Evolutionary conservation across 2,113 vertebrate species (phyloP).

Genomic region (Pygathrix nemaeus): DNA sequence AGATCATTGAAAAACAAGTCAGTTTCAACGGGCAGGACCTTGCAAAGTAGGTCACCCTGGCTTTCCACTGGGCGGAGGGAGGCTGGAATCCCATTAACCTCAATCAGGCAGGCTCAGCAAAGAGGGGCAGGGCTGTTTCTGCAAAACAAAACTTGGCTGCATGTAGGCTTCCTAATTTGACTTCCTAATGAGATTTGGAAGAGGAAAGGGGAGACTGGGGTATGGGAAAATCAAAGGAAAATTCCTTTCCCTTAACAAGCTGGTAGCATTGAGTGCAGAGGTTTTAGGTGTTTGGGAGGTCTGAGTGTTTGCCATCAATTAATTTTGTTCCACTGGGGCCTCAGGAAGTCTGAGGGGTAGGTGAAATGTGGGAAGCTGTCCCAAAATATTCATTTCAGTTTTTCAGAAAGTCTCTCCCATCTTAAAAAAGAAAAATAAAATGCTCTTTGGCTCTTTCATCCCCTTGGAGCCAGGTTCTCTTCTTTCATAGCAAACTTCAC

Average conservation of each 20-base stretch:
- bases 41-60: slow-evolving; percentile 76
- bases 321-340: not conserved
- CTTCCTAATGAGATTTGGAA: slow-evolving; percentile 67
- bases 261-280: not conserved
- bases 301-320: not conserved
- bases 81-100: slow-evolving; percentile 67
- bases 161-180: slow-evolving; percentile 28
- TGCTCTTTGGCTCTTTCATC: not conserved
- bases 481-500: not conserved
- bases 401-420: not conserved
- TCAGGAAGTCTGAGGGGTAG: not conserved
- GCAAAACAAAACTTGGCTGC: slow-evolving; percentile 64
- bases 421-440: not conserved
- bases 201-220: slow-evolving; percentile 6
- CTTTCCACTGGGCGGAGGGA: slow-evolving; percentile 60
- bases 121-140: slow-evolving; percentile 40
- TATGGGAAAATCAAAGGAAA: slow-evolving; percentile 73
- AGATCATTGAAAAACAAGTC: slow-evolving; percentile 74
- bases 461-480: not conserved
- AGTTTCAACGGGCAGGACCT: slow-evolving; percentile 56
- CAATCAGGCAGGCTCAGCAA: slow-evolving; percentile 37
- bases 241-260: slow-evolving; percentile 53
- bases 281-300: not conserved
- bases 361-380: not conserved
- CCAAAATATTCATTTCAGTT: not conserved